phyloP scores from a whole-genome alignment of 2,797 vertebrate genomes.

The Novumbra hubbsi region DNA sequence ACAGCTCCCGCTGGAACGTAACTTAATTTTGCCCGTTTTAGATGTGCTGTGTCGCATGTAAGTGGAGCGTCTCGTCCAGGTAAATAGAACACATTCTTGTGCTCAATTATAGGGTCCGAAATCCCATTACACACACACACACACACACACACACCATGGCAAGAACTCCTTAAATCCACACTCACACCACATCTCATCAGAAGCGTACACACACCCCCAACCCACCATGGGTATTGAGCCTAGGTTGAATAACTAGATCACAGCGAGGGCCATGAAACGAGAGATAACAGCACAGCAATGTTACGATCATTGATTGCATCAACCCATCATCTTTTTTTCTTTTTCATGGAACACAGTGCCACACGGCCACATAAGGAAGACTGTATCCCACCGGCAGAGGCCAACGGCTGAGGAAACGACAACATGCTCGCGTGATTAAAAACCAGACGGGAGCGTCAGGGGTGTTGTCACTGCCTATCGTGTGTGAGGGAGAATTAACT shows the following conservation, averaged over 20 bases:
- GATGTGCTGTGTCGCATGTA: constrained; percentile 30
- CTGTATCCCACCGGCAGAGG: constrained; percentile 10
- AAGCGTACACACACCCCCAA: not conserved
- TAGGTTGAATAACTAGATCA: constrained; percentile 58
- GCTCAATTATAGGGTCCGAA: constrained; percentile 38
- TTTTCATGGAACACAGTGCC: constrained; percentile 20
- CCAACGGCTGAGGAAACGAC: constrained; percentile 34
- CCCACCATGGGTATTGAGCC: constrained; percentile 42
- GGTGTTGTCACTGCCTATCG: constrained; percentile 30
- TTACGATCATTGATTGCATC: constrained; percentile 47
- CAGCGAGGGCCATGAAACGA: constrained; percentile 42
- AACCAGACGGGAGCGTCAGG: constrained; percentile 11
- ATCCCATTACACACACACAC: constrained; percentile 41
- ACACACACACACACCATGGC: constrained; percentile 11
- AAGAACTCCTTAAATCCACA: constrained; percentile 19
- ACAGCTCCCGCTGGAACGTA: constrained; percentile 22
- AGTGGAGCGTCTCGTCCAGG: constrained; percentile 32
- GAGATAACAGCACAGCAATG: constrained; percentile 51
- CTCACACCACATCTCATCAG: constrained; percentile 11
- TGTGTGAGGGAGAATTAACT: constrained; percentile 4
- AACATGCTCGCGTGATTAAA: constrained; percentile 29
- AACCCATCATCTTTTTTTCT: constrained; percentile 53
- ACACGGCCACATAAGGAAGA: constrained; percentile 13
- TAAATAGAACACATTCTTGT: constrained; percentile 58
- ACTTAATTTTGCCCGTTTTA: constrained; percentile 51